A percentile compares a stretch with the other conserved stretches of the same genome.
Evolutionary conservation across 2,113 vertebrate species (phyloP).

Genomic region (Hydropotes inermis): DNA sequence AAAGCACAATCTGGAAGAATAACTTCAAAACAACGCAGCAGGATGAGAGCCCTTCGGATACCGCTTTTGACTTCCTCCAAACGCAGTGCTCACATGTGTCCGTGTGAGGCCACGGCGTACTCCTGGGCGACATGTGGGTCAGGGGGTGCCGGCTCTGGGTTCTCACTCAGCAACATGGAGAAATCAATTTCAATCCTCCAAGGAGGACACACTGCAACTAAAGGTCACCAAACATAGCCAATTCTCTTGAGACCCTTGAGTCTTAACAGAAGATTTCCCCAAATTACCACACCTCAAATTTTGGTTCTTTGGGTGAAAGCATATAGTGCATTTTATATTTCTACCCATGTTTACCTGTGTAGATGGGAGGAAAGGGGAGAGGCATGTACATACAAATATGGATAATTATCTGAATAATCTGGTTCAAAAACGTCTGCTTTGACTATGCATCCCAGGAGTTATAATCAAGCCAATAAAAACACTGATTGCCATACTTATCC

Average conservation of each 20-base stretch:
- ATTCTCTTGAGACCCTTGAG: slow-evolving; percentile 72
- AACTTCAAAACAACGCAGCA: slow-evolving; percentile 66
- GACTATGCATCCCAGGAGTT: neutral
- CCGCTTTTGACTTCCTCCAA: slow-evolving; percentile 54
- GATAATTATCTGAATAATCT: neutral
- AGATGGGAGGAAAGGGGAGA: neutral
- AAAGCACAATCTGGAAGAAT: slow-evolving; percentile 64
- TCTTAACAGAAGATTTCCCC: slow-evolving; percentile 70
- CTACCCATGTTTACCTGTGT: neutral
- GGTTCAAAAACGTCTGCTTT: neutral
- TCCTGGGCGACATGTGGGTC: neutral
- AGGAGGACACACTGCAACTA: slow-evolving; percentile 70
- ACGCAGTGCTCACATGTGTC: neutral
- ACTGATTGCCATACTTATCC: neutral
- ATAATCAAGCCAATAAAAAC: neutral
- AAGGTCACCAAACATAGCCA: slow-evolving; percentile 75
- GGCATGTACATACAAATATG: neutral
- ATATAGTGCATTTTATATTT: neutral
- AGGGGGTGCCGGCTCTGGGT: slow-evolving; percentile 52
- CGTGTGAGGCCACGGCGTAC: neutral
- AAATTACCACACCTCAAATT: slow-evolving; percentile 58
- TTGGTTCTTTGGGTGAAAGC: slow-evolving; percentile 19
- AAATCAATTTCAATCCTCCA: slow-evolving; percentile 82
- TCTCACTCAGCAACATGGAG: slow-evolving; percentile 72
- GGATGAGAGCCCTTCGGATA: slow-evolving; percentile 58